Evolutionary conservation across 2,888 invertebrate genomes (phyloP).

Genomic region (Cataglyphis albicans): DNA sequence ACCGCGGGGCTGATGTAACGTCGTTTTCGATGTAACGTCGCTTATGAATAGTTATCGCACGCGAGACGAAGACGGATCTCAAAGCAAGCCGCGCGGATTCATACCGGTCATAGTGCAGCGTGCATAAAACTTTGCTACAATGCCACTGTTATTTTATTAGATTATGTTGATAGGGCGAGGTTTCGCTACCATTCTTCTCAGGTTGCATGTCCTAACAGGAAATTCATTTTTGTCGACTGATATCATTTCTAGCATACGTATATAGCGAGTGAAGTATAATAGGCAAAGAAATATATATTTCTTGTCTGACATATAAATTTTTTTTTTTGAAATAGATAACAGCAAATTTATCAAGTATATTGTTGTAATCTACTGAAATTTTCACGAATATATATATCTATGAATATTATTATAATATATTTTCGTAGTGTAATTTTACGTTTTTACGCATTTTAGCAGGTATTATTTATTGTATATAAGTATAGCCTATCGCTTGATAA

Average conservation of each 20-base stretch:
- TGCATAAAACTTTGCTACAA: not conserved
- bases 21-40: constrained; percentile 64
- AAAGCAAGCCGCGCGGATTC: constrained; percentile 31
- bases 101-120: constrained; percentile 12
- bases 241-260: not conserved
- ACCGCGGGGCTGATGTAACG: constrained; percentile 73
- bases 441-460: not conserved
- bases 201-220: constrained; percentile 6
- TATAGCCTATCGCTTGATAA: not conserved
- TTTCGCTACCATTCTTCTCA: constrained; percentile 9
- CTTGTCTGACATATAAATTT: not conserved
- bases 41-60: constrained; percentile 72
- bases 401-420: not conserved
- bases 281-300: not conserved
- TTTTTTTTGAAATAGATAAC: not conserved
- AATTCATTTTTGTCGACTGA: constrained; percentile 17
- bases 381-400: not conserved
- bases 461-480: constrained; percentile 9
- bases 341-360: constrained; percentile 8
- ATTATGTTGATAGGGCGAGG: constrained; percentile 1
- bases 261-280: not conserved
- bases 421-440: not conserved
- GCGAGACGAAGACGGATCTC: constrained; percentile 50
- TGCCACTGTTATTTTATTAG: constrained; percentile 44
- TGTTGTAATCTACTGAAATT: not conserved